Conservation (phyloP, 1,140 invertebrate genomes). For the Drosophila kikkawai region DNA sequence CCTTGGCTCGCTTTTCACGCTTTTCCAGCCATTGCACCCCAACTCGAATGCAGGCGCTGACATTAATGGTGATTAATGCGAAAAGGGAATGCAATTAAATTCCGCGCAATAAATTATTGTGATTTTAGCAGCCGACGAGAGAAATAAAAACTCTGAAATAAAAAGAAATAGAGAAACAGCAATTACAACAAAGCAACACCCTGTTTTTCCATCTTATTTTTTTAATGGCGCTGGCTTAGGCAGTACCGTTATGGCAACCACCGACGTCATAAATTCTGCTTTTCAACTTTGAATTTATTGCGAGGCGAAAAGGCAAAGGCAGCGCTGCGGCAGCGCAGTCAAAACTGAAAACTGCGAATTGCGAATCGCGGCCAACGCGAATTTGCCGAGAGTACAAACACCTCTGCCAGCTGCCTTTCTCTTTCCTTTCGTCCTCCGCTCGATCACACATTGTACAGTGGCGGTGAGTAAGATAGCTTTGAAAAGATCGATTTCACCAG, state of each 20-base stretch:
- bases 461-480: background rate
- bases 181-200: slow-evolving; percentile 35
- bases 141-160: slow-evolving; percentile 51
- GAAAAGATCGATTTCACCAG: background rate
- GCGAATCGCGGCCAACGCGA: slow-evolving; percentile 57
- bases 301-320: slow-evolving; percentile 35
- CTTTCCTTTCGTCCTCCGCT: background rate
- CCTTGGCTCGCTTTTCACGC: slow-evolving; percentile 80
- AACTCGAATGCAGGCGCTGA: slow-evolving; percentile 48
- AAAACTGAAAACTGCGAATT: slow-evolving; percentile 25
- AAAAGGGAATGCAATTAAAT: slow-evolving; percentile 71
- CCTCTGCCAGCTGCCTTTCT: slow-evolving; percentile 6
- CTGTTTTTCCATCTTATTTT: slow-evolving; percentile 34
- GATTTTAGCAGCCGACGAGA: slow-evolving; percentile 48
- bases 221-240: slow-evolving; percentile 59
- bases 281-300: slow-evolving; percentile 69
- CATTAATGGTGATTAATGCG: slow-evolving; percentile 81
- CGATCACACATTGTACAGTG: background rate
- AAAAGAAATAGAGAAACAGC: slow-evolving; percentile 52
- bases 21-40: slow-evolving; percentile 74
- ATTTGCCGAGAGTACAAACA: slow-evolving; percentile 36
- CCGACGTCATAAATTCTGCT: slow-evolving; percentile 65
- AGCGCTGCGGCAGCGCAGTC: slow-evolving; percentile 14
- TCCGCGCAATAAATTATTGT: slow-evolving; percentile 72
- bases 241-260: slow-evolving; percentile 65